Evolutionary conservation across 2,888 invertebrate genomes (phyloP).

Genomic region (Hetaerina titia): DNA sequence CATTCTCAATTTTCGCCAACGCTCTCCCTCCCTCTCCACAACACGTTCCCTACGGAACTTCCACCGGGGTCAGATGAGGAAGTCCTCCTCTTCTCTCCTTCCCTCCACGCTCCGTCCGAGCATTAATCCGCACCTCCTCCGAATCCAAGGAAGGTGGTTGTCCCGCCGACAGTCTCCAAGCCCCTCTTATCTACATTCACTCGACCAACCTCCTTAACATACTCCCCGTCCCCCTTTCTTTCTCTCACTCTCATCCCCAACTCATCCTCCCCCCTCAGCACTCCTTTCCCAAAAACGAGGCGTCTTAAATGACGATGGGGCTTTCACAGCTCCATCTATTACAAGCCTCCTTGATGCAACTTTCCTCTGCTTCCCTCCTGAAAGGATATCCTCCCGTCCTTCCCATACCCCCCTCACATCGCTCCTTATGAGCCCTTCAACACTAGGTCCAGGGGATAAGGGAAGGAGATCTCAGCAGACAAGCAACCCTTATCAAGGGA

Average conservation of each 20-base stretch:
- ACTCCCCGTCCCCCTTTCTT: not conserved
- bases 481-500: constrained; percentile 42
- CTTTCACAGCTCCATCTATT: not conserved
- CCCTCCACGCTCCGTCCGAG: not conserved
- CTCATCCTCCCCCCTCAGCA: not conserved
- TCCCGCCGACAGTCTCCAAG: not conserved
- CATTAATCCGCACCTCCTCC: constrained; percentile 9
- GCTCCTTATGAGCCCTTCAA: not conserved
- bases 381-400: not conserved
- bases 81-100: not conserved
- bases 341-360: not conserved
- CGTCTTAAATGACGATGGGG: not conserved
- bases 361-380: constrained; percentile 11
- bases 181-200: constrained; percentile 27
- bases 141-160: not conserved
- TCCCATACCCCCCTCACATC: not conserved
- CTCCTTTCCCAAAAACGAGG: not conserved
- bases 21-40: not conserved
- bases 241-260: not conserved
- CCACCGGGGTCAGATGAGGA: constrained; percentile 23
- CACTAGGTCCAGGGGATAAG: not conserved
- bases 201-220: not conserved
- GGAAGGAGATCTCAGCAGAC: constrained; percentile 37
- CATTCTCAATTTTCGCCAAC: not conserved
- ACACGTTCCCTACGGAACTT: not conserved